Evolutionary conservation across 2,113 vertebrate genomes (phyloP), one percentile per base, ranked within the genome.

Genomic region (Gallinago media): DNA sequence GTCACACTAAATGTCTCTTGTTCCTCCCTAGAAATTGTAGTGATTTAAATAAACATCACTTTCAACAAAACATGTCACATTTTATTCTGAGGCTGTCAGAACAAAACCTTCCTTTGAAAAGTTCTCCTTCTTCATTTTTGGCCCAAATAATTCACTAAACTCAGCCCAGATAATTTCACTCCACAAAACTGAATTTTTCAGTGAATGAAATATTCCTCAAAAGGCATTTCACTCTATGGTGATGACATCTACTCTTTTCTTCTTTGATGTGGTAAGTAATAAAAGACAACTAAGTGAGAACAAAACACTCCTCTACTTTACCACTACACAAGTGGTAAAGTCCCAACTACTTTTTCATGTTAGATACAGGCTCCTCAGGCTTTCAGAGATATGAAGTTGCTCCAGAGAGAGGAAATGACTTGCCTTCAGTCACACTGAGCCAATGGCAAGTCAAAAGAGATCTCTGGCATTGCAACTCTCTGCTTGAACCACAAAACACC

Each of bases 401-500:
- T 70, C 55, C 82, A 83, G 46, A 85, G 29, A 75, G 40, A 73
- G 66, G 29, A 93, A 89, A 89, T 81, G 3, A 78, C 77, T 95
- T 75, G 32, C 54, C 36, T 56, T 29, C 22, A 80, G 44, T 56
- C 49, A 87, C 42, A 36, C 9, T 1, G 9, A 82, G 54, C 7
- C 66, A 91, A 77, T 27, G 26, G 32, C 54, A 94, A 81, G 22
- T n/a, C 66, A 75, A 89, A 89, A 95, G 36, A 72, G 32, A 40
- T 58, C 42, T 58, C 32, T 42, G n/a, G 26, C 19, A 3, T 27
- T 77, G 63, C 65, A 86, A 26, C 49, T 62, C 31, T 70, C 72
- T 80, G 67, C 47, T 81, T 89, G 81, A 92, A 94, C 87, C 77
- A 88, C 81, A 89, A 59, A 95, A 75, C 40, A 85, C 36, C 66